phyloP scores from a whole-genome alignment of 1,140 invertebrate genomes.

The Cydia amplana region DNA sequence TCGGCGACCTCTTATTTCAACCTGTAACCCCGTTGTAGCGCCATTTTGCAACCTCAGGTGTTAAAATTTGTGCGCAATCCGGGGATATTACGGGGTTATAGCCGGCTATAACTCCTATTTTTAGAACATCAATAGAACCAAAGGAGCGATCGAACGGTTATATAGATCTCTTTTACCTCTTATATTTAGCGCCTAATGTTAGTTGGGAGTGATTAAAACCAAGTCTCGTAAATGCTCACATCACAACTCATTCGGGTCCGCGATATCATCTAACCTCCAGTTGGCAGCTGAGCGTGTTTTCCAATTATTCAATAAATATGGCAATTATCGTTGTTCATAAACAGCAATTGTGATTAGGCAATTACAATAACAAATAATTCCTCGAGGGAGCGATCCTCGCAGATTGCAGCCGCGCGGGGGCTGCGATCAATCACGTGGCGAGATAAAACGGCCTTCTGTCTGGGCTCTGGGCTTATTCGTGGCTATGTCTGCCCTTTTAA shows the following conservation, averaged over 20 bases:
- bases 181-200: no score
- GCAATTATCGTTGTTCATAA: background rate
- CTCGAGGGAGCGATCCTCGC: slow-evolving; percentile 7
- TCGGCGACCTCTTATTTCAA: no score
- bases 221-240: no score
- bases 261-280: background rate
- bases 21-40: no score
- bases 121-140: no score
- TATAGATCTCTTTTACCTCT: no score
- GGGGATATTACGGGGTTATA: no score
- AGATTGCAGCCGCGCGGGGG: slow-evolving; percentile 17
- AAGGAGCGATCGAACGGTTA: no score
- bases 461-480: slow-evolving; percentile 20
- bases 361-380: slow-evolving; percentile 26
- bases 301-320: slow-evolving; percentile 8
- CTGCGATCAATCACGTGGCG: slow-evolving; percentile 23
- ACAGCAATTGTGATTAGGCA: background rate
- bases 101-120: no score
- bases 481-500: slow-evolving; percentile 28
- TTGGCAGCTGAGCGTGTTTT: background rate
- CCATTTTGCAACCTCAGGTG: no score
- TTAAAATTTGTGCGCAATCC: no score
- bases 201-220: no score
- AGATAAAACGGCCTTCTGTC: slow-evolving; percentile 30
- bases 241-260: background rate